phyloP scores from a whole-genome alignment of 2,113 vertebrate species.

The Pleuronectes platessa region DNA sequence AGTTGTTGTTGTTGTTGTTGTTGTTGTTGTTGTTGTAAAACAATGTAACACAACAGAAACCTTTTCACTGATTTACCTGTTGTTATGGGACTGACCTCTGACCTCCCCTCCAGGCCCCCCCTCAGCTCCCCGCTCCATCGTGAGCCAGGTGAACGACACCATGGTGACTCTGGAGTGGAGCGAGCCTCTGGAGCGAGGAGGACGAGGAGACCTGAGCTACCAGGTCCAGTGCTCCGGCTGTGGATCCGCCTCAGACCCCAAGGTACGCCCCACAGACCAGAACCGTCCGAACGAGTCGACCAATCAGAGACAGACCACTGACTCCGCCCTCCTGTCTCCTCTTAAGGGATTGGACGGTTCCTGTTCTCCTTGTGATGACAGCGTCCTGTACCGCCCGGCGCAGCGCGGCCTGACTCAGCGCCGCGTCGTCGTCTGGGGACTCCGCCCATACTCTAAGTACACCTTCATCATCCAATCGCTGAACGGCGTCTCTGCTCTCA shows the following conservation, averaged over 20 bases:
- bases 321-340: neutral
- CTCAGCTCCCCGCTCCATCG: conserved; percentile 83
- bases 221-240: conserved; percentile 79
- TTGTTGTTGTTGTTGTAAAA: too few relatives aligned
- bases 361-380: conserved; percentile 79
- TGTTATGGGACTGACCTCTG: conserved; percentile 22
- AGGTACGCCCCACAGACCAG: conserved; percentile 10
- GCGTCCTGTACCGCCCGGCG: conserved; percentile 76
- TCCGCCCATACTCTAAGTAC: conserved; percentile 85
- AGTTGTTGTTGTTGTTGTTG: too few relatives aligned
- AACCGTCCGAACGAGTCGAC: neutral
- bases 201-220: conserved; percentile 84
- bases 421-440: conserved; percentile 81
- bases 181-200: conserved; percentile 85
- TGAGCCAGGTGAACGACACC: conserved; percentile 85
- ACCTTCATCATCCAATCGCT: conserved; percentile 83
- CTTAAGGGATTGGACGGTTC: conserved; percentile 34
- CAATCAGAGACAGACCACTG: neutral
- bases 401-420: conserved; percentile 74
- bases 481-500: conserved; percentile 83
- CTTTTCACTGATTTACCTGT: neutral
- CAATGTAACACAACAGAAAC: too few relatives aligned
- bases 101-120: conserved; percentile 78
- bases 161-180: conserved; percentile 87
- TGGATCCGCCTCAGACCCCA: conserved; percentile 5